Evolutionary conservation across 92 coral and sea anemone genomes (phyloP).

Genomic region (Paramuricea clavata): DNA sequence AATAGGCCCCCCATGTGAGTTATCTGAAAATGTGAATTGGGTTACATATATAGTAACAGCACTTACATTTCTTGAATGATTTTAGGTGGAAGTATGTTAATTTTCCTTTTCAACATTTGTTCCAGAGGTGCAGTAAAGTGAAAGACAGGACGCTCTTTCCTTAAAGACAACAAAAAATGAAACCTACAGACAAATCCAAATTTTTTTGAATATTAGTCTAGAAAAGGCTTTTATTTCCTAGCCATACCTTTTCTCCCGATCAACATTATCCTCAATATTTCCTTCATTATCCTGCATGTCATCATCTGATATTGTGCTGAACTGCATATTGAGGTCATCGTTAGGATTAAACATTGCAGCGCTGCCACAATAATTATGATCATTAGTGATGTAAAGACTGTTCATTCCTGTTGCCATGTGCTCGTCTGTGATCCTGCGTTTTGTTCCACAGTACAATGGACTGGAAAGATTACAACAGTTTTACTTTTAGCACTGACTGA

Average conservation of each 20-base stretch:
- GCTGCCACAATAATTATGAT: constrained; percentile 76
- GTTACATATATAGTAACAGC: neutral
- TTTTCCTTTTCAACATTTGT: constrained; percentile 10
- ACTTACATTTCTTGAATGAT: constrained; percentile 32
- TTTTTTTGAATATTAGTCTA: no score
- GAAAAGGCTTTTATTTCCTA: neutral
- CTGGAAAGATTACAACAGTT: neutral
- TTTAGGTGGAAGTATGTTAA: constrained; percentile 29
- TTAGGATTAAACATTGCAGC: constrained; percentile 11
- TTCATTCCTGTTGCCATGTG: constrained; percentile 98
- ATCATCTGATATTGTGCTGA: constrained; percentile 13
- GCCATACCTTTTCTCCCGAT: neutral
- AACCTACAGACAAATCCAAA: no score
- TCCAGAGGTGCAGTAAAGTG: constrained; percentile 38
- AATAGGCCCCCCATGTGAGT: no score
- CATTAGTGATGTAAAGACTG: constrained; percentile 85
- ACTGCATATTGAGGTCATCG: constrained; percentile 13
- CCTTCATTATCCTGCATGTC: neutral
- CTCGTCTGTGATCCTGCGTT: constrained; percentile 87
- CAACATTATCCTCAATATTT: neutral
- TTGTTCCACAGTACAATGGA: constrained; percentile 17
- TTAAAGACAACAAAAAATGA: neutral
- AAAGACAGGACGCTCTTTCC: constrained; percentile 32
- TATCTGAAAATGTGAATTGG: no score
- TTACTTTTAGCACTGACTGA: no score